Evolutionary conservation across 2,113 vertebrate genomes (phyloP).

Genomic region (Gambusia holbrooki): DNA sequence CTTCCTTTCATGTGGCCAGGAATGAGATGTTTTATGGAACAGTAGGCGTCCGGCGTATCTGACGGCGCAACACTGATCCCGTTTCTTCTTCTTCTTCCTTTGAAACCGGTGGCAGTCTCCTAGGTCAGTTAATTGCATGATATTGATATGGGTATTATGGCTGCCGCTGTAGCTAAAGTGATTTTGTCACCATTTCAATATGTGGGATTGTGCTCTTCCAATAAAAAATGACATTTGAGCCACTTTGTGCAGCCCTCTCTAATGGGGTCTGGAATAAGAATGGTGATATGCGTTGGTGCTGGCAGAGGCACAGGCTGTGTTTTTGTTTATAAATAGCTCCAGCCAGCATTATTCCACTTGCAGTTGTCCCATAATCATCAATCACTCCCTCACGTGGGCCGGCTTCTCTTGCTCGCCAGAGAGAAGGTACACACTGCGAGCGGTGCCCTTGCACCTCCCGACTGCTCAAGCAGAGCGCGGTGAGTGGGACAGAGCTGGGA

Average conservation of each 20-base stretch:
- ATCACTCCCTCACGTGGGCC: slow-evolving; percentile 65
- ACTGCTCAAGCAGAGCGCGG: slow-evolving; percentile 51
- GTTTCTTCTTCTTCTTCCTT: slow-evolving; percentile 49
- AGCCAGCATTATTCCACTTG: slow-evolving; percentile 77
- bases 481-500: slow-evolving; percentile 49
- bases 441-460: slow-evolving; percentile 65
- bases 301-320: slow-evolving; percentile 69
- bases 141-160: slow-evolving; percentile 62
- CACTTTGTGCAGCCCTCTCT: slow-evolving; percentile 51
- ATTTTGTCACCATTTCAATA: slow-evolving; percentile 58
- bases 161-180: slow-evolving; percentile 43
- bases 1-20: slow-evolving; percentile 65
- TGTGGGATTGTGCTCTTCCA: slow-evolving; percentile 48
- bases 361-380: slow-evolving; percentile 80
- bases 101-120: slow-evolving; percentile 34
- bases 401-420: slow-evolving; percentile 58
- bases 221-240: slow-evolving; percentile 62
- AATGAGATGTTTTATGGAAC: slow-evolving; percentile 76
- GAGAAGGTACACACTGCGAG: slow-evolving; percentile 57
- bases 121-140: slow-evolving; percentile 62
- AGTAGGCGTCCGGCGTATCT: slow-evolving; percentile 65
- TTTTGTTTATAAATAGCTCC: slow-evolving; percentile 84
- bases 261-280: slow-evolving; percentile 69
- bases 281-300: slow-evolving; percentile 66
- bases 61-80: slow-evolving; percentile 39